These are phyloP conservation scores for Calliphora vomitoria DNA, from an alignment of 2,888 invertebrate genomes.

Conservation along the genomic window DNA sequence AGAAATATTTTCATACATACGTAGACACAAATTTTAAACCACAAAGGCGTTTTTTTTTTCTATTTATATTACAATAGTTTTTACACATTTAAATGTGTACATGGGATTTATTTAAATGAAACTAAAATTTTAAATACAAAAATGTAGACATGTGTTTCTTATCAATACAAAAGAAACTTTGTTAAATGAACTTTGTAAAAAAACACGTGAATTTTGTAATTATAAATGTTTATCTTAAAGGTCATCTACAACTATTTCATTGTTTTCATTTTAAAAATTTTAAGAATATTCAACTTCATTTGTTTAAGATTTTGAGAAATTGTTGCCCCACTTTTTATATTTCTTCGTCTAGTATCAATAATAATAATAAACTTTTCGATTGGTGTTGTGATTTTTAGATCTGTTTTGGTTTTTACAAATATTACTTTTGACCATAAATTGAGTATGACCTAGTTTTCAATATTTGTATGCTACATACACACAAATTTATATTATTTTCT, in stretches of 20 bases:
- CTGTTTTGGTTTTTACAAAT: slow-evolving; percentile 52
- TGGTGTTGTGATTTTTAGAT: slow-evolving; percentile 40
- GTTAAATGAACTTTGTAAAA: background rate
- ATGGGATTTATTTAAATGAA: slow-evolving; percentile 7
- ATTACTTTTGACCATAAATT: slow-evolving; percentile 67
- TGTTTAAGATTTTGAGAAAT: background rate
- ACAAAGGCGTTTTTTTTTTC: background rate
- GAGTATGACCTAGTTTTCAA: slow-evolving; percentile 65
- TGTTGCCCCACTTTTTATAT: background rate
- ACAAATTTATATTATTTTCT: background rate
- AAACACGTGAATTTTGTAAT: slow-evolving; percentile 30
- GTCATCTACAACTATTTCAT: background rate
- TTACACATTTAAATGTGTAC: background rate
- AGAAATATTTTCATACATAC: no score
- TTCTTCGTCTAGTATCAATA: background rate
- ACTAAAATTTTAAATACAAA: background rate
- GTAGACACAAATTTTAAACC: background rate
- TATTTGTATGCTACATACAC: slow-evolving; percentile 3
- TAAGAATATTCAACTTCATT: background rate
- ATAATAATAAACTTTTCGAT: background rate
- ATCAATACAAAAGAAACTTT: slow-evolving; percentile 11
- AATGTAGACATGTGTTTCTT: slow-evolving; percentile 31
- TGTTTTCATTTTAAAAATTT: background rate
- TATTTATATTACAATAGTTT: background rate
- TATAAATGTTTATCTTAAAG: slow-evolving; percentile 8